Conservation (phyloP, 2,888 invertebrate genomes). For the Cosmia trapezina region DNA sequence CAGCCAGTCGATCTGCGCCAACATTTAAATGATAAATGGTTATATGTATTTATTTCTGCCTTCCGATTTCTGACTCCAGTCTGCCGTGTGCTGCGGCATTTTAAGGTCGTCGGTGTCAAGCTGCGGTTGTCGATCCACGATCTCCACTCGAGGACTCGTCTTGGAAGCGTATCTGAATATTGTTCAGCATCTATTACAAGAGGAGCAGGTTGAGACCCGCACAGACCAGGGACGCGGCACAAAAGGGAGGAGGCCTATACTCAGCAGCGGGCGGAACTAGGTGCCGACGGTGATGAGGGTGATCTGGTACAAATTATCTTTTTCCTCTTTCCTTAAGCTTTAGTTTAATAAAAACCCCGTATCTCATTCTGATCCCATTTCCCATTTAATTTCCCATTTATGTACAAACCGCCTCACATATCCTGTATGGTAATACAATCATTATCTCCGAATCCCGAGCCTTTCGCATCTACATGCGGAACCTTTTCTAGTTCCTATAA, state of each 20-base stretch:
- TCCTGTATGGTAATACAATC: slow-evolving; percentile 41
- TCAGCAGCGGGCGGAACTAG: no score
- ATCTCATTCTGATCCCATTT: slow-evolving; percentile 1
- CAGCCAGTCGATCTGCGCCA: no score
- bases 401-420: not conserved
- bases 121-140: not conserved
- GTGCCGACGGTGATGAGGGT: no score
- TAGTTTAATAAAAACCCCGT: not conserved
- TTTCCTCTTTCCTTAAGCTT: not conserved
- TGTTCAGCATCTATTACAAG: not conserved
- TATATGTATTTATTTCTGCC: no score
- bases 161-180: not conserved
- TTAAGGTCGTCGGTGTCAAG: no score
- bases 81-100: no score
- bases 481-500: slow-evolving; percentile 26
- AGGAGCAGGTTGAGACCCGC: no score
- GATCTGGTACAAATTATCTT: not conserved
- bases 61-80: no score
- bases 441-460: slow-evolving; percentile 28
- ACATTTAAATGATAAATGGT: no score
- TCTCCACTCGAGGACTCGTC: not conserved
- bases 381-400: not conserved
- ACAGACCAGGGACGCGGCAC: no score
- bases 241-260: no score
- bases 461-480: slow-evolving; percentile 30